These are phyloP conservation scores for Acronicta leporina DNA, from an alignment of 2,888 invertebrate species.

Conservation along the genomic window DNA sequence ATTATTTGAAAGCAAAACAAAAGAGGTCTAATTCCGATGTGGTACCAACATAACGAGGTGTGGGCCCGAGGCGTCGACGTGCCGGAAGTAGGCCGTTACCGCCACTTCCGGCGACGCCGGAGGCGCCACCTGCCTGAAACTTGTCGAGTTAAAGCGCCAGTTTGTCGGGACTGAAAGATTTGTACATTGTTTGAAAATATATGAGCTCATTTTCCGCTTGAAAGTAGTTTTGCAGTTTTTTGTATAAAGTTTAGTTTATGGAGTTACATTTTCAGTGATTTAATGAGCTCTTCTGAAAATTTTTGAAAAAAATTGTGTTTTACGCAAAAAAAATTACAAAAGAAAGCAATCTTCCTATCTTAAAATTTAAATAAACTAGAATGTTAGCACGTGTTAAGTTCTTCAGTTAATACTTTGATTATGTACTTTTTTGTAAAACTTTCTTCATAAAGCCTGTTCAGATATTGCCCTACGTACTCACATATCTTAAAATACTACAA, in stretches of 20 bases:
- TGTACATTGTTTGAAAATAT: slow-evolving; percentile 55
- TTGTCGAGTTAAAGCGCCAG: slow-evolving; percentile 63
- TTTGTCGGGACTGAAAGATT: slow-evolving; percentile 55
- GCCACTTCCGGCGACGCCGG: slow-evolving; percentile 68
- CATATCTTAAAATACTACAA: too few species aligned
- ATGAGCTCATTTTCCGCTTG: slow-evolving; percentile 39
- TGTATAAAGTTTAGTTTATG: slow-evolving; percentile 11
- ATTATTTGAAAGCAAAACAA: slow-evolving; percentile 54
- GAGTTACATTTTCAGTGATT: slow-evolving; percentile 23
- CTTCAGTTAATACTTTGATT: too few species aligned
- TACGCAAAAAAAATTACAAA: too few species aligned
- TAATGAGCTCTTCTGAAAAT: background rate
- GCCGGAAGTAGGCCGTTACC: slow-evolving; percentile 77
- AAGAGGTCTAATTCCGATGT: slow-evolving; percentile 54
- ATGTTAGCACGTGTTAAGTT: too few species aligned
- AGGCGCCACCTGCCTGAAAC: slow-evolving; percentile 71
- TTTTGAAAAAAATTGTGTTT: slow-evolving; percentile 1
- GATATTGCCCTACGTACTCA: too few species aligned
- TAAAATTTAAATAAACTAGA: too few species aligned
- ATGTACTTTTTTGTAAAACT: too few species aligned
- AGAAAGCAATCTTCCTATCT: too few species aligned
- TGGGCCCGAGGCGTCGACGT: slow-evolving; percentile 66
- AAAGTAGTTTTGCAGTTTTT: slow-evolving; percentile 29
- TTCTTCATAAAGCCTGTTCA: too few species aligned
- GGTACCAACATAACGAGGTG: slow-evolving; percentile 54